A percentile compares a stretch with the other conserved stretches of the same genome.
These are phyloP conservation scores for Oceanites oceanicus DNA, from an alignment of 2,113 vertebrate genomes.

Conservation along the genomic window DNA sequence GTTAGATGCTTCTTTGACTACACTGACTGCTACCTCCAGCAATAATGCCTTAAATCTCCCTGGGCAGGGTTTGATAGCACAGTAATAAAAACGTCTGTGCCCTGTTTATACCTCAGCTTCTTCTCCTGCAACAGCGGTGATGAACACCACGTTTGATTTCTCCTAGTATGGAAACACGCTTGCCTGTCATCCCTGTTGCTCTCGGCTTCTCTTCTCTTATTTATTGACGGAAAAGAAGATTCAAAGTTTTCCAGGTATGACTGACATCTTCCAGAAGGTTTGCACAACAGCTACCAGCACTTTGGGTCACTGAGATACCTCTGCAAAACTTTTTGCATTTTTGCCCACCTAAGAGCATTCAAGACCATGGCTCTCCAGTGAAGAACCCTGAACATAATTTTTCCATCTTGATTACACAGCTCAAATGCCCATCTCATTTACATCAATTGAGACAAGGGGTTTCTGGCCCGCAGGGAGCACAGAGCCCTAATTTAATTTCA, in stretches of 20 bases:
- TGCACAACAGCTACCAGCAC: background rate
- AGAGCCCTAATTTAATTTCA: background rate
- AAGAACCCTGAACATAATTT: background rate
- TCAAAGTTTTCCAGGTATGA: background rate
- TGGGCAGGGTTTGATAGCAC: conserved; percentile 13
- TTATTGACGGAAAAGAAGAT: background rate
- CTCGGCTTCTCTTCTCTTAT: background rate
- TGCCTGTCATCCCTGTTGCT: background rate
- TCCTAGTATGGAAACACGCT: background rate
- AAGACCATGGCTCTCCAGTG: background rate
- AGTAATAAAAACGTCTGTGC: conserved; percentile 9
- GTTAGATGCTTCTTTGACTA: background rate
- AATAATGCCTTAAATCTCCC: conserved; percentile 17
- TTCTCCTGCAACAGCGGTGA: background rate
- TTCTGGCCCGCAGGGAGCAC: background rate
- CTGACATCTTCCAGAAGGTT: background rate
- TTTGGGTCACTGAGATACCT: background rate
- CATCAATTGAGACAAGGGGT: background rate
- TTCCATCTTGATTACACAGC: background rate
- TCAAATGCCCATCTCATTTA: background rate
- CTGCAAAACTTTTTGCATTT: background rate
- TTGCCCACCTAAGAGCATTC: background rate
- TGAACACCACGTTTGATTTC: background rate
- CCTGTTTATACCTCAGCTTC: background rate
- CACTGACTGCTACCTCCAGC: background rate